Evolutionary conservation across 2,888 invertebrate genomes (phyloP).

Genomic region (Diadegma fenestrale): DNA sequence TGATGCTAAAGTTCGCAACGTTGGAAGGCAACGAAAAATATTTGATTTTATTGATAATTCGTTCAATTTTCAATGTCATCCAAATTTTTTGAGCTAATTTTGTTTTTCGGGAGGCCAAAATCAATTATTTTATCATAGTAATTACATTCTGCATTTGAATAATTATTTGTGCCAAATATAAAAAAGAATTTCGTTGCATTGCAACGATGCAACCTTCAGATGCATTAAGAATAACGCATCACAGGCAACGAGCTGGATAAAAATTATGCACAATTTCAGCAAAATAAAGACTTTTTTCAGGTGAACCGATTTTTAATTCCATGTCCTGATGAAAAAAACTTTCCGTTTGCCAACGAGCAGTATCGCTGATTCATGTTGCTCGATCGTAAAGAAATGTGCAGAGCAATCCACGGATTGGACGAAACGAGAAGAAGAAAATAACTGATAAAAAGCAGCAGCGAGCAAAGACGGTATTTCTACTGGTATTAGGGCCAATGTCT

Average conservation of each 20-base stretch:
- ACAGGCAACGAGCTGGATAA: not conserved
- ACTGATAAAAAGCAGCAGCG: not conserved
- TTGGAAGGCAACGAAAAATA: too few relatives aligned
- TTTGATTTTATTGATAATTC: too few relatives aligned
- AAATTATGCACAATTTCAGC: not conserved
- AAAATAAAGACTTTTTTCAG: not conserved
- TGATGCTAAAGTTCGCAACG: too few relatives aligned
- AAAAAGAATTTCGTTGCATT: too few relatives aligned
- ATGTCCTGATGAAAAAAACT: not conserved
- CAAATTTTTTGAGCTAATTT: too few relatives aligned
- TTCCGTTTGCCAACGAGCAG: not conserved
- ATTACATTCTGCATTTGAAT: too few relatives aligned
- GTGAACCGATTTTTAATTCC: not conserved
- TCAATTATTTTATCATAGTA: too few relatives aligned
- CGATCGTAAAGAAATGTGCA: not conserved
- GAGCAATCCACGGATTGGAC: not conserved
- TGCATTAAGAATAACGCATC: not conserved
- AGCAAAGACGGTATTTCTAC: conserved; percentile 60
- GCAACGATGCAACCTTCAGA: too few relatives aligned
- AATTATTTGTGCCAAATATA: too few relatives aligned
- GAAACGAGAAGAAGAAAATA: not conserved
- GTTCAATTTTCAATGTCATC: too few relatives aligned
- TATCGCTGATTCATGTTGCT: not conserved
- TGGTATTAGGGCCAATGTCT: conserved; percentile 49
- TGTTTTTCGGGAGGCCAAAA: too few relatives aligned